Evolutionary conservation across 2,797 vertebrate species (phyloP).

Genomic region (Gouania willdenowi): DNA sequence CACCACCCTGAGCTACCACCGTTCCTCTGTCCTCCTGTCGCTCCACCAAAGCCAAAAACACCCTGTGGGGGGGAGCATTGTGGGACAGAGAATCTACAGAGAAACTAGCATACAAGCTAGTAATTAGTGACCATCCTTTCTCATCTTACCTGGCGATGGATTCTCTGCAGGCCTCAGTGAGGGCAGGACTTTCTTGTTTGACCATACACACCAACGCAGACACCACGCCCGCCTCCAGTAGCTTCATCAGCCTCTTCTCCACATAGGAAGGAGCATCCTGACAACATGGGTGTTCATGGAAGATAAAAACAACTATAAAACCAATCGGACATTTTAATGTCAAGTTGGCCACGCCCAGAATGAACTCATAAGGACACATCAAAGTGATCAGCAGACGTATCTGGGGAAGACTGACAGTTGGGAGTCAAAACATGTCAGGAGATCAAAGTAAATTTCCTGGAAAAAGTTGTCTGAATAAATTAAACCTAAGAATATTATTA

Average conservation of each 20-base stretch:
- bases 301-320: too few relatives aligned
- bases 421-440: too few relatives aligned
- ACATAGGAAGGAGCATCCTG: constrained; percentile 87
- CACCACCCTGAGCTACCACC: constrained; percentile 94
- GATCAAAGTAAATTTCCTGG: too few relatives aligned
- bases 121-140: background rate
- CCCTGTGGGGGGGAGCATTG: constrained; percentile 64
- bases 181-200: constrained; percentile 86
- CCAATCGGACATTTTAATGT: too few relatives aligned
- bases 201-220: constrained; percentile 93
- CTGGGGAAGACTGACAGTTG: too few relatives aligned
- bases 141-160: constrained; percentile 85
- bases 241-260: constrained; percentile 82
- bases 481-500: too few relatives aligned
- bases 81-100: constrained; percentile 2
- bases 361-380: too few relatives aligned
- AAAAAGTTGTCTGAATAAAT: too few relatives aligned
- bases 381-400: too few relatives aligned
- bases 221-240: constrained; percentile 86
- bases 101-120: background rate
- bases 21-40: constrained; percentile 88
- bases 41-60: constrained; percentile 92
- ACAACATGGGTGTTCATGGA: too few relatives aligned
- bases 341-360: too few relatives aligned
- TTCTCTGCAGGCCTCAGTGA: constrained; percentile 87